Evolutionary conservation across 1,140 invertebrate genomes (phyloP), one percentile per base, ranked within the genome.

Genomic region (Hyles euphorbiae): DNA sequence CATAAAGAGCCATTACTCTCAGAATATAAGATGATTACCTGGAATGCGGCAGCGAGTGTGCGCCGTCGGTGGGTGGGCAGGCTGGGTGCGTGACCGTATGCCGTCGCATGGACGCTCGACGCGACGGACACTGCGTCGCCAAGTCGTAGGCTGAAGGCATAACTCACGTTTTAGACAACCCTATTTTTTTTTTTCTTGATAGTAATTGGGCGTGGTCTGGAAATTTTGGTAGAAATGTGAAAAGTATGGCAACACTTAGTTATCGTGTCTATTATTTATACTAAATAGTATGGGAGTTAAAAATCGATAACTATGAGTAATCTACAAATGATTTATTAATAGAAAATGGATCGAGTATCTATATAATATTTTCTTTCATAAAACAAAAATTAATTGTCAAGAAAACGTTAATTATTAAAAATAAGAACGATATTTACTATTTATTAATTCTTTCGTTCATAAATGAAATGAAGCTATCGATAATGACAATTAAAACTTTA

Each of bases 51-150:
- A 95, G 89, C 3, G 94, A 95, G 48, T 94, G 91, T 34, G 89
- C 72, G 78, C 87, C 83, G 74, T 87, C 87, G 68, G 66, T 85
- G 70, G 74, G 81, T 68, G 65, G 82, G 74, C 87, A 90, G 61
- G 72, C 67, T 63, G 90, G 68, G 76, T 90, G 78, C 89, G 92
- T 63, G 90, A 94, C 91, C 1, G 94, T 94, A 78, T 95, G 94
- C 43, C 94, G 92, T n/a, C 94, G 90, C 74, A 92, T 90, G 3
- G 92, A 93, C 22, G 91, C 92, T 45, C 93, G 90, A 56, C 93
- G 88, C 45, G 92, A 93, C 56, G 93, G 93, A 78, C 94, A 94
- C 70, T 95, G 94, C 10, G 94, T 95, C 53, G 95, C 95, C 77
- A 96, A 82, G 84, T 96, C 95, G 73, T 95, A 96, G 54, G 94